Evolutionary conservation across 2,113 vertebrate genomes (phyloP).

Genomic region (Riparia riparia): DNA sequence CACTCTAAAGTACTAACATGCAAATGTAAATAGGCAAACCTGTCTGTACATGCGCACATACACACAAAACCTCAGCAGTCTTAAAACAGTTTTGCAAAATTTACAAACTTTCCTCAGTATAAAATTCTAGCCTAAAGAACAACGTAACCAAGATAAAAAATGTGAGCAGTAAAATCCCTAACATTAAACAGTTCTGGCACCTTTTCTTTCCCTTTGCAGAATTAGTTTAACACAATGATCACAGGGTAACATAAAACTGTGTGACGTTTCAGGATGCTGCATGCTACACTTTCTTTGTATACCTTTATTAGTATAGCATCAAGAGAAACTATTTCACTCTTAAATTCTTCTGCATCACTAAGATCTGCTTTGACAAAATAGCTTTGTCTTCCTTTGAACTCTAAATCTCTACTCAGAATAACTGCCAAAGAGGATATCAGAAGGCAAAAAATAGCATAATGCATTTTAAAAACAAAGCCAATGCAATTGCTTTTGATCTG

Average conservation of each 20-base stretch:
- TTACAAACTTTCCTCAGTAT: not conserved
- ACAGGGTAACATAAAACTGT: not conserved
- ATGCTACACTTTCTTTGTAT: not conserved
- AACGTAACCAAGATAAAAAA: not conserved
- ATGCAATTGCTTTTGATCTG: not conserved
- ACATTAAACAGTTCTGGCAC: not conserved
- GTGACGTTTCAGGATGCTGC: not conserved
- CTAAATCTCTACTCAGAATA: not conserved
- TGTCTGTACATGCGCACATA: fast-evolving
- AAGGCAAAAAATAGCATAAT: not conserved
- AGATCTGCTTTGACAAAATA: not conserved
- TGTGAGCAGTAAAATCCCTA: not conserved
- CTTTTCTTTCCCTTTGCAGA: not conserved
- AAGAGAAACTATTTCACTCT: not conserved
- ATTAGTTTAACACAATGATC: not conserved
- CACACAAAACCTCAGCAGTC: not conserved
- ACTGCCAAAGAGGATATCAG: not conserved
- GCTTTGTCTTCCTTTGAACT: not conserved
- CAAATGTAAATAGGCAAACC: not conserved
- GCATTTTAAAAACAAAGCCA: not conserved
- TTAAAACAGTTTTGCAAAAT: not conserved
- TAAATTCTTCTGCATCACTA: not conserved
- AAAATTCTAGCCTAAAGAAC: not conserved
- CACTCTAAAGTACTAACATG: not conserved
- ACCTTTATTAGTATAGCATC: not conserved